These are phyloP conservation scores for Stomorhina lunata DNA, from an alignment of 2,888 invertebrate species.

Conservation along the genomic window DNA sequence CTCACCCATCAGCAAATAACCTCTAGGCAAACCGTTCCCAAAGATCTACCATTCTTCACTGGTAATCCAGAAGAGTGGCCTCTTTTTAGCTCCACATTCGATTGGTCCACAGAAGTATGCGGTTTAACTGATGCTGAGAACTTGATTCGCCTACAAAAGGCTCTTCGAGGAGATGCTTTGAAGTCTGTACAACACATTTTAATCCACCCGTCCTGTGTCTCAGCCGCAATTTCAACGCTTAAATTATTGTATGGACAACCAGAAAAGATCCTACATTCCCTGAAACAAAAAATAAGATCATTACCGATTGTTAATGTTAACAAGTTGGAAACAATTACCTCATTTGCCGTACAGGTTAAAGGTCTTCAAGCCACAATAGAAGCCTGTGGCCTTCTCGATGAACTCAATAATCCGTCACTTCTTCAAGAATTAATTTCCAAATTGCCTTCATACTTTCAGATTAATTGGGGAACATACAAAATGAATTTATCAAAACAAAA, in stretches of 20 bases:
- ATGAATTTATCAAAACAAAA: slow-evolving; percentile 11
- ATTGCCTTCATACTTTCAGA: slow-evolving; percentile 38
- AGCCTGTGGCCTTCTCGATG: slow-evolving; percentile 29
- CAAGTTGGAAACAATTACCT: slow-evolving; percentile 45
- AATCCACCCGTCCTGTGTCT: slow-evolving; percentile 46
- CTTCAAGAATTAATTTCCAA: slow-evolving; percentile 32
- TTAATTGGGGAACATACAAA: slow-evolving; percentile 18
- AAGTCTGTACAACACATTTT: slow-evolving; percentile 36
- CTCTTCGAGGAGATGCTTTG: slow-evolving; percentile 34
- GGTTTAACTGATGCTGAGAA: slow-evolving; percentile 47
- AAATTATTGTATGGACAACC: slow-evolving; percentile 54
- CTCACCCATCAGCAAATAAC: slow-evolving; percentile 25
- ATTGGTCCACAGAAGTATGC: slow-evolving; percentile 48
- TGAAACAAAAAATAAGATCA: slow-evolving; percentile 40
- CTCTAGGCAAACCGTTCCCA: slow-evolving; percentile 36
- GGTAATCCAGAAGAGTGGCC: slow-evolving; percentile 45
- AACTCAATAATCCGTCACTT: slow-evolving; percentile 38
- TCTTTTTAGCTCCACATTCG: slow-evolving; percentile 45
- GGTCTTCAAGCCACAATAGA: slow-evolving; percentile 36
- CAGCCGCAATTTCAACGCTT: slow-evolving; percentile 43
- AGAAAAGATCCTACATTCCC: slow-evolving; percentile 39
- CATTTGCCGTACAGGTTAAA: slow-evolving; percentile 30
- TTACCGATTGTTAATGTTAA: slow-evolving; percentile 37
- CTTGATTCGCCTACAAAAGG: slow-evolving; percentile 28
- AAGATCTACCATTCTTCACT: slow-evolving; percentile 35